Base-by-base conservation (phyloP, 2,797 vertebrate genomes). In the Florisuga fusca region DNA sequence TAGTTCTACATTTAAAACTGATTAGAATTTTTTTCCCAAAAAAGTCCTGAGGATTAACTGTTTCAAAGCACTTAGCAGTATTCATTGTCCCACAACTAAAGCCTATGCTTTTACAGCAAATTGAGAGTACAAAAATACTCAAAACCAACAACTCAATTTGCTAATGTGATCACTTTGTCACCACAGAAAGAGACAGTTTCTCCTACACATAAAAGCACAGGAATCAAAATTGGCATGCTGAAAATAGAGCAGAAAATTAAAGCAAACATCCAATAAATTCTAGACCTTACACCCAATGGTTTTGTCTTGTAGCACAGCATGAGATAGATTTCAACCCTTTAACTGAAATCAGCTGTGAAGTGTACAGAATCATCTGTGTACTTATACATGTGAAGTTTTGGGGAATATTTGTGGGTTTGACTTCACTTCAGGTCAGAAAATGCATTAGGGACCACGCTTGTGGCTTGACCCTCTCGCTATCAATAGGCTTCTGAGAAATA, bases 231-330 rank as follows among this genome's bases (percentile, higher is more conserved):
- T 6, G 34, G 6, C 46, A 34, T 77, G 63, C 71, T 62, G 83
- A 91, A 97, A 96, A 79, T 2, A 85, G 34, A 62, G 55, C 76
- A 59, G 62, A 94, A 94, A 83, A 94, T 89, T 71, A 94, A 92
- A 88, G 63, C 48, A 76, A 92, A 77, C 31, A 74, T 67, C 80
- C 73, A 82, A 59, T 57, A 87, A 91, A 94, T 83, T 74, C 91
- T 57, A 85, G 38, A 27, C 36, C 18, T 6, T 73, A n/a, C 69
- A 91, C 76, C 45, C 6, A 48, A 29, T 27, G 72, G 84, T 46
- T 92, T 95, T 87, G 78, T 54, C 73, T 66, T 77, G 74, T 59
- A 82, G 87, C 77, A 91, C 54, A 84, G 86, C 87, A 93, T 29
- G 83, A 95, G 68, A 68, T 29, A 62, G 64, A 83, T 87, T 87